Base-by-base conservation (phyloP, 1,140 invertebrate species). In the Caerostris extrusa region DNA sequence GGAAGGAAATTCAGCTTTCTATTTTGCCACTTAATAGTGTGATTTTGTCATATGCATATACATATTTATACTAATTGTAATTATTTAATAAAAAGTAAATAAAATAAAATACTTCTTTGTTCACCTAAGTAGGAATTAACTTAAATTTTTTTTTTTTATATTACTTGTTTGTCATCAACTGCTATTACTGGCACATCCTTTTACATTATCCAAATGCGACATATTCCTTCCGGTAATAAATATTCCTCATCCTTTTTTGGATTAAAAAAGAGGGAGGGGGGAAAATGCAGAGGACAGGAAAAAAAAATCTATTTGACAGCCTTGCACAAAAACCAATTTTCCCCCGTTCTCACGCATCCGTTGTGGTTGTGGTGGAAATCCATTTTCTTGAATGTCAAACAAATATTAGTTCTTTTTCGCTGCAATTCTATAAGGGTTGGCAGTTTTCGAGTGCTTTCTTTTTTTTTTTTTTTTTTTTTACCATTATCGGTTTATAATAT, bases 371-470 rank as follows among this genome's bases (percentile, higher is more conserved):
- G 34, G 10, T 53, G 50, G 34, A 77, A 77, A 77, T 77, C 34
- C 71, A 77, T 77, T 77, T 77, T 77, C 50, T 77, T 77, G 50
- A 77, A 77, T 77, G 71, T 77, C 71, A 77, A 77, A 77, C 71
- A 77, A 77, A 77, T 77, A 77, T 77, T 77, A 12, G 71, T 53
- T 77, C 71, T 53, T 53, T 50, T 3, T n/a, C n/a, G 5, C 34
- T 12, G 34, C 71, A 53, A 34, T 77, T 77, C 71, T 34, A 12
- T 7, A n/a, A n/a, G 67, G 67, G 19, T 19, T 7, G 34, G 2
- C 34, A 34, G 0, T 61, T 61, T 64, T 64, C 61, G 12, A 64
- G 10, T 10, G 60, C 60, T 61, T 61, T 10, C 12, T 14, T 61
- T 61, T 61, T 61, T 61, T 61, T 61, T 61, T 2, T 64, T 7